Evolutionary conservation across 2,888 invertebrate species (phyloP).

Genomic region (Dasypolia templi): DNA sequence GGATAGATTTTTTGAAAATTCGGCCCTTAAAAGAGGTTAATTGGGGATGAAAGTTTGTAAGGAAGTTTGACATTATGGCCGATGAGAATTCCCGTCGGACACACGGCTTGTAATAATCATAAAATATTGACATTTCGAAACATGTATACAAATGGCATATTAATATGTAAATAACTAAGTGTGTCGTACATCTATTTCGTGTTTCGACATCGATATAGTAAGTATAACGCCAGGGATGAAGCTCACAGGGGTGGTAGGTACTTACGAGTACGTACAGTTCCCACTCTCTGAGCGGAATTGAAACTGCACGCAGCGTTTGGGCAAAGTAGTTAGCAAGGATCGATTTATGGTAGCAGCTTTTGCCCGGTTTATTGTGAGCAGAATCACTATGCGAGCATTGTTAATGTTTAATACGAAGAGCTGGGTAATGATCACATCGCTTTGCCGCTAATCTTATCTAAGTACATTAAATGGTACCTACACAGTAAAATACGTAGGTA

Average conservation of each 20-base stretch:
- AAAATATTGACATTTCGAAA: not conserved
- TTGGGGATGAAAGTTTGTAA: not conserved
- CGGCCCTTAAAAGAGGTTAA: too few species aligned
- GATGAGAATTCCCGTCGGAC: not conserved
- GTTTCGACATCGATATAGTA: not conserved
- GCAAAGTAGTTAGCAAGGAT: slow-evolving; percentile 14
- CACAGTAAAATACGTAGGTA: not conserved
- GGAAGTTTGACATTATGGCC: not conserved
- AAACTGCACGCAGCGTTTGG: slow-evolving; percentile 7
- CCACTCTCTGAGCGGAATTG: slow-evolving; percentile 12
- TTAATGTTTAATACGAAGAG: not conserved
- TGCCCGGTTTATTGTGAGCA: slow-evolving; percentile 2
- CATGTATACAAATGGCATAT: not conserved
- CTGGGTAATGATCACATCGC: not conserved
- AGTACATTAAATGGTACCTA: not conserved
- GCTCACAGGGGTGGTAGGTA: slow-evolving; percentile 6
- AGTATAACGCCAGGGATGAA: slow-evolving; percentile 12
- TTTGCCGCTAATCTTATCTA: not conserved
- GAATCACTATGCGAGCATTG: not conserved
- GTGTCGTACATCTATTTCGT: not conserved
- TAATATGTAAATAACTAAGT: not conserved
- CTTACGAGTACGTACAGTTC: not conserved
- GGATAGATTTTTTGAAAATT: not conserved
- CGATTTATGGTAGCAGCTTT: slow-evolving; percentile 16
- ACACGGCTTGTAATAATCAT: not conserved